Percentiles rank a stretch among this genome's conserved stretches.
These are phyloP conservation scores for Tragelaphus buxtoni DNA, from an alignment of 2,113 vertebrate species.

Conservation along the genomic window DNA sequence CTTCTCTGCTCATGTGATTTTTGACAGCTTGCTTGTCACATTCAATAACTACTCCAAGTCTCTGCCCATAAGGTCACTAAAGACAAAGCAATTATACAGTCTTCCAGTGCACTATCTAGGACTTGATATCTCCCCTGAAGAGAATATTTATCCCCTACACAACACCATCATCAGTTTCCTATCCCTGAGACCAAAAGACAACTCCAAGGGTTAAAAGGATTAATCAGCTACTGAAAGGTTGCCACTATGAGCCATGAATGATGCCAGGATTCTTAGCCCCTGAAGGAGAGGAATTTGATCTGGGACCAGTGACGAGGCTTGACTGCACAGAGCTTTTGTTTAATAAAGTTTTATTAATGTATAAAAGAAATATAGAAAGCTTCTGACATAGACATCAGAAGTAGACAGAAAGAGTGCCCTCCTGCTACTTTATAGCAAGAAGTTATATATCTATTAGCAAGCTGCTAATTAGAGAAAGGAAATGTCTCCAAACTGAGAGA, in stretches of 20 bases:
- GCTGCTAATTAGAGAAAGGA: neutral
- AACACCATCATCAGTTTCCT: neutral
- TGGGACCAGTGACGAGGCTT: neutral
- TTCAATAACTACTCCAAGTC: too few relatives aligned
- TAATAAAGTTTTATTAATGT: neutral
- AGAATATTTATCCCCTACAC: neutral
- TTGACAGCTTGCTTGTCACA: neutral
- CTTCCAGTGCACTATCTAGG: too few relatives aligned
- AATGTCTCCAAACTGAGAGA: neutral
- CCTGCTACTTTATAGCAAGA: neutral
- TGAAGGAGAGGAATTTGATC: neutral
- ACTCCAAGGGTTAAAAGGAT: neutral
- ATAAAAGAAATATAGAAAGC: neutral
- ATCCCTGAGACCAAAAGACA: neutral
- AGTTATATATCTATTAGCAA: neutral
- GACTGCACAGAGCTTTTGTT: neutral
- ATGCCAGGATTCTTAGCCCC: neutral
- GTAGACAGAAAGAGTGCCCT: neutral
- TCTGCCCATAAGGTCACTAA: too few relatives aligned
- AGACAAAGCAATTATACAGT: too few relatives aligned
- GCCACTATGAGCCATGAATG: accelerated
- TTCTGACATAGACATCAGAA: neutral
- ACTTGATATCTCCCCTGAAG: too few relatives aligned
- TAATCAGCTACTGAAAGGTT: neutral
- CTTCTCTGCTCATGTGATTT: neutral